phyloP scores from a whole-genome alignment of 2,797 vertebrate genomes.

The Melanotaenia pygmaea region DNA sequence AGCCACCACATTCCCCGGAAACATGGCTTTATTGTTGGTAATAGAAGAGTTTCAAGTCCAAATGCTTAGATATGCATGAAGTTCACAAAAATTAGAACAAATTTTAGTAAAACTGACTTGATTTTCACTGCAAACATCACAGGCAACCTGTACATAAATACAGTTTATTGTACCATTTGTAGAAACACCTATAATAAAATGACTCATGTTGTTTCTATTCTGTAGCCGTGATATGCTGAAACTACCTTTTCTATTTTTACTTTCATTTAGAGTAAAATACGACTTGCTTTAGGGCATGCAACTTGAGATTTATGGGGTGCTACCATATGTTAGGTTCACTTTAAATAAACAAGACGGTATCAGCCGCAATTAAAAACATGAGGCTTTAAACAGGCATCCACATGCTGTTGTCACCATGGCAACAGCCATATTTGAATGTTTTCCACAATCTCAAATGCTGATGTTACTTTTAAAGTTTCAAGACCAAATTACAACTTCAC shows the following conservation, averaged over 20 bases:
- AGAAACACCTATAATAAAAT: not conserved
- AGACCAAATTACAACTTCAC: not conserved
- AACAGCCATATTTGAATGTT: not conserved
- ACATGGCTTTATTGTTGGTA: slow-evolving; percentile 1
- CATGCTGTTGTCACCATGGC: not conserved
- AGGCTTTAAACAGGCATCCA: not conserved
- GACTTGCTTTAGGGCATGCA: not conserved
- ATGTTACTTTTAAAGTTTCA: not conserved
- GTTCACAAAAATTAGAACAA: not conserved
- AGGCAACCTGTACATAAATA: not conserved
- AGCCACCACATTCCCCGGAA: not conserved
- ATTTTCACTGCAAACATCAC: slow-evolving; percentile 9
- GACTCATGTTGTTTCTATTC: not conserved
- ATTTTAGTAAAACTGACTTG: not conserved
- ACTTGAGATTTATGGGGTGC: not conserved
- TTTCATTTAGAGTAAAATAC: not conserved
- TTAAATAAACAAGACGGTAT: not conserved
- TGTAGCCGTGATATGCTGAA: not conserved
- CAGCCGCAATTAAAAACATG: not conserved
- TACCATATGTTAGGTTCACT: not conserved
- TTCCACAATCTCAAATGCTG: not conserved
- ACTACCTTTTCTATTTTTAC: not conserved
- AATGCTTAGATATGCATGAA: not conserved
- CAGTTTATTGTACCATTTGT: not conserved
- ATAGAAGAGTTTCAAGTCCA: not conserved